A percentile compares a stretch with the other conserved stretches of the same genome.
Conservation (phyloP, 2,888 invertebrate genomes). For the Apoderus coryli region DNA sequence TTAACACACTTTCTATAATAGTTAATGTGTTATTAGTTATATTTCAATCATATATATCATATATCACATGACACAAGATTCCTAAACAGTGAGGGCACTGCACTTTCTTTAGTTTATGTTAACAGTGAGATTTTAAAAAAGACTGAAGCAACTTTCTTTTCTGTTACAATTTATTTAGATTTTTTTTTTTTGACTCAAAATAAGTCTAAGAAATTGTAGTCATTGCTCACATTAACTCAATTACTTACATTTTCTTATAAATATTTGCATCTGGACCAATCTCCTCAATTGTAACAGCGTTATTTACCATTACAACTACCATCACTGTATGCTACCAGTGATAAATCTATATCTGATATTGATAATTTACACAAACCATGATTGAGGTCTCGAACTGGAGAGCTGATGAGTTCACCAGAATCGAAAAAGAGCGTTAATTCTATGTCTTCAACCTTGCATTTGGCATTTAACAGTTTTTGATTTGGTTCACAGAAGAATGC, state of each 20-base stretch:
- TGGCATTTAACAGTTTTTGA: slow-evolving; percentile 42
- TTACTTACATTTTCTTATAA: slow-evolving; percentile 44
- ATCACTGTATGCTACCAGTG: slow-evolving; percentile 52
- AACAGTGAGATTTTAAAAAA: no score
- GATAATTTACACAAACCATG: slow-evolving; percentile 56
- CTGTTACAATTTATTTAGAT: no score
- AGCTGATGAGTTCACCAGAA: slow-evolving; percentile 58
- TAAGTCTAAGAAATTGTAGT: no score
- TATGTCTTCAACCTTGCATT: slow-evolving; percentile 54
- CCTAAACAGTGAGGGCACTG: no score
- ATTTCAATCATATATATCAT: no score
- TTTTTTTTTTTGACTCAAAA: no score
- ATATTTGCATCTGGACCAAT: slow-evolving; percentile 50
- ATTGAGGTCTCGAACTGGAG: slow-evolving; percentile 56
- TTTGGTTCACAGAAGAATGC: slow-evolving; percentile 58
- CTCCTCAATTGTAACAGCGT: slow-evolving; percentile 55
- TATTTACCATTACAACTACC: slow-evolving; percentile 52
- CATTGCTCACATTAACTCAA: no score
- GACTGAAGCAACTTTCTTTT: no score
- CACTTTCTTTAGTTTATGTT: no score
- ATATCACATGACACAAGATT: no score
- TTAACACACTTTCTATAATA: no score
- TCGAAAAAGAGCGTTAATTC: slow-evolving; percentile 57
- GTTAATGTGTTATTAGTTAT: no score
- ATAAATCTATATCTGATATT: slow-evolving; percentile 49